Evolutionary conservation across 1,140 invertebrate species (phyloP).

Genomic region (honey bee (Apis mellifera)): DNA sequence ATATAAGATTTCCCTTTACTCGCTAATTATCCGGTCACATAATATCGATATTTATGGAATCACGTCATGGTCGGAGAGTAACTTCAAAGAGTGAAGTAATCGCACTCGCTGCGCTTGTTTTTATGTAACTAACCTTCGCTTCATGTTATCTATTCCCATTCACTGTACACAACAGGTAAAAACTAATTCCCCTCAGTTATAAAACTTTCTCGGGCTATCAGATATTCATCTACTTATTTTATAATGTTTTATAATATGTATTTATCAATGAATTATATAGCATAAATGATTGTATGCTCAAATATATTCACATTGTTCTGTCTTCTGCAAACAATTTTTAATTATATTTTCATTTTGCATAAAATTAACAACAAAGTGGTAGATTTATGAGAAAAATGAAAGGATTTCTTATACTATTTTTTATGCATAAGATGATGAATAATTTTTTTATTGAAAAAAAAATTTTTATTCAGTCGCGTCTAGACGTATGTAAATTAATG

Average conservation of each 20-base stretch:
- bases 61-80: constrained; percentile 26
- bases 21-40: constrained; percentile 28
- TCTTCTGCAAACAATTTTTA: too few species aligned
- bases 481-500: too few species aligned
- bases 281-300: neutral
- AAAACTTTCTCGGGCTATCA: constrained; percentile 26
- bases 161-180: constrained; percentile 21
- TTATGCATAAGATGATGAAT: too few species aligned
- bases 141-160: constrained; percentile 32
- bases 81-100: constrained; percentile 45
- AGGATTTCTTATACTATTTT: too few species aligned
- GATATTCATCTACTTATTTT: neutral
- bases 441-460: too few species aligned
- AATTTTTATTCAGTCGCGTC: too few species aligned
- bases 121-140: constrained; percentile 58
- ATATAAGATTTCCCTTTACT: neutral
- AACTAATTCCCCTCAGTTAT: constrained; percentile 21
- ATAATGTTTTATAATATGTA: too few species aligned
- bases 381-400: too few species aligned
- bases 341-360: too few species aligned
- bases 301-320: too few species aligned
- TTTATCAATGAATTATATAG: neutral
- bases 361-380: too few species aligned
- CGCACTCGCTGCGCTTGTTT: constrained; percentile 28
- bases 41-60: constrained; percentile 50